phyloP scores from a whole-genome alignment of 2,113 vertebrate genomes.

The Microtus montanus region DNA sequence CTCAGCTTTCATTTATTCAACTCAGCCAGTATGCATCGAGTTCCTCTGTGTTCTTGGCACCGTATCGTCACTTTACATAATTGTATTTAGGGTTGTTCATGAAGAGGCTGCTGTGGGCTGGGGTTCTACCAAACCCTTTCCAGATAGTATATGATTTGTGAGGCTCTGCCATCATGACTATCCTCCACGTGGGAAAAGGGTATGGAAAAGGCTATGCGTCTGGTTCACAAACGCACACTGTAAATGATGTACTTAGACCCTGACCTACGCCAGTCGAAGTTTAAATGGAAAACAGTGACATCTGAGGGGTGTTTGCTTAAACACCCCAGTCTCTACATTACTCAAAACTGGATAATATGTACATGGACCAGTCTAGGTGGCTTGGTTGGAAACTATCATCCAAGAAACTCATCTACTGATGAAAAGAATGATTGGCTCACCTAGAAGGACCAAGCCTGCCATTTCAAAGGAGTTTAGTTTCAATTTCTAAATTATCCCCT shows the following conservation, averaged over 20 bases:
- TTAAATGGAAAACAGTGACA: neutral
- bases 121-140: neutral
- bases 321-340: neutral
- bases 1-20: neutral
- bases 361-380: neutral
- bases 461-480: conserved; percentile 3
- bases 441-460: neutral
- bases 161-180: neutral
- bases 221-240: neutral
- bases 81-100: neutral
- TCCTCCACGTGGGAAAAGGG: neutral
- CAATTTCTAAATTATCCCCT: neutral
- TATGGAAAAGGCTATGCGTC: neutral
- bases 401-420: neutral
- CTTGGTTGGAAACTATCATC: neutral
- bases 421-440: neutral
- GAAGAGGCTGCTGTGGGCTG: neutral
- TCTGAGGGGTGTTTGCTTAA: neutral
- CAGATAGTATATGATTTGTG: neutral
- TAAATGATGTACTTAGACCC: neutral
- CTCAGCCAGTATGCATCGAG: neutral
- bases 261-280: neutral
- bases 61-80: neutral
- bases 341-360: neutral
- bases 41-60: neutral